Conservation (phyloP, 2,113 vertebrate genomes). For the Callorhinus ursinus region DNA sequence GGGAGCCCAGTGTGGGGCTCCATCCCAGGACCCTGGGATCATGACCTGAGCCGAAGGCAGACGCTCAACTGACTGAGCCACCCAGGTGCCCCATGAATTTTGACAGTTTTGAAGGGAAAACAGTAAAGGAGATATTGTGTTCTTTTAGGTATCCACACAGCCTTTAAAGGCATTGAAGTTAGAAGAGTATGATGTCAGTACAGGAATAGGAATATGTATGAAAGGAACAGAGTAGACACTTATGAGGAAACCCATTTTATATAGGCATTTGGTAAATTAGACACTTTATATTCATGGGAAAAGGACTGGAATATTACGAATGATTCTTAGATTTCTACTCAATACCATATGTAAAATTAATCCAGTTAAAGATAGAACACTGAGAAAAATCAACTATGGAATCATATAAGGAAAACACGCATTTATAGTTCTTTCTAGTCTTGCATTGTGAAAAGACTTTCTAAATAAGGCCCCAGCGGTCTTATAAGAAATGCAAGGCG, state of each 20-base stretch:
- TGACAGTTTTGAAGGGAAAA: background rate
- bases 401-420: background rate
- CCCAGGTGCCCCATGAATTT: too few relatives aligned
- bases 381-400: slow-evolving; percentile 25
- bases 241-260: background rate
- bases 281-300: background rate
- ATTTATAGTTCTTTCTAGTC: background rate
- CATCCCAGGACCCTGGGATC: background rate
- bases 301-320: background rate
- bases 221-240: background rate
- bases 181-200: background rate
- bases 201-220: background rate
- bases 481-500: background rate
- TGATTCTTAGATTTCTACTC: background rate
- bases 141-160: background rate
- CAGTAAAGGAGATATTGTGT: background rate
- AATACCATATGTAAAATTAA: background rate
- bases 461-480: background rate
- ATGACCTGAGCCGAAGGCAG: background rate
- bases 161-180: background rate
- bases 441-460: background rate
- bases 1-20: background rate
- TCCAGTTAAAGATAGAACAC: background rate
- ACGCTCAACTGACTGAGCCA: background rate
- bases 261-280: background rate